Base-by-base conservation (phyloP, 2,888 invertebrate species). In the Chesias legatella region DNA sequence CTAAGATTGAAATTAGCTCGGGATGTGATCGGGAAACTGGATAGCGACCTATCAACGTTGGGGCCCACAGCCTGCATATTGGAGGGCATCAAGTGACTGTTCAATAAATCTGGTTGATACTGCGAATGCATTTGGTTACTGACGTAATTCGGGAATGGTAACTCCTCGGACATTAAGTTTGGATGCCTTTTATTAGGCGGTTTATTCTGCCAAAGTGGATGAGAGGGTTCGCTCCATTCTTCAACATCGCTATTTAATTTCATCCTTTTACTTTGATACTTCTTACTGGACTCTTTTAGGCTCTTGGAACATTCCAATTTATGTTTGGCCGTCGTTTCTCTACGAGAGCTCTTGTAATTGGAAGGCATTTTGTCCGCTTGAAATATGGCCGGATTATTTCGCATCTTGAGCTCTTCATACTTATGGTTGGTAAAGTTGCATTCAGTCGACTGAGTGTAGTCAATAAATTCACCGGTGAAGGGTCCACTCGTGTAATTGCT, bases 1-100 rank as follows among this genome's bases (percentile, higher is more conserved):
- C 94, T 94, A 26, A 95, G 83, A 77, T 95, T 95, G 67, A 95
- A 95, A 72, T 95, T 95, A 1, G 94, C 93, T 1, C 86, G 77
- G 1, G 86, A 86, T 1, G 85, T 79, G 20, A 68, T 74, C 5
- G 88, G 83, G 41, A 85, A 78, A 37, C 67, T 74, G n/a, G 77
- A 49, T 22, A 82, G 50, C 0, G 85, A 73, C 33, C 81, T 66
- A 36, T 84, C 85, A 4, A 72, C 67, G 31, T 79, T 81, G 38
- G 74, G 73, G 0, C 75, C 72, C 37, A 77, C 70, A 26, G 71
- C 68, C 55, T 84, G 86, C 56, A 84, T 67, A 43, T 83, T 84
- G 3, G 80, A 58, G 32, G 84, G 67, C 75, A 85, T 75, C 25
- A 88, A 55, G 48, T 84, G 85, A 39, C 77, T 81, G 51, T 86